A percentile compares a stretch with the other conserved stretches of the same genome.
Conservation (phyloP, 2,113 vertebrate species). For the Nycticryphes semicollaris region DNA sequence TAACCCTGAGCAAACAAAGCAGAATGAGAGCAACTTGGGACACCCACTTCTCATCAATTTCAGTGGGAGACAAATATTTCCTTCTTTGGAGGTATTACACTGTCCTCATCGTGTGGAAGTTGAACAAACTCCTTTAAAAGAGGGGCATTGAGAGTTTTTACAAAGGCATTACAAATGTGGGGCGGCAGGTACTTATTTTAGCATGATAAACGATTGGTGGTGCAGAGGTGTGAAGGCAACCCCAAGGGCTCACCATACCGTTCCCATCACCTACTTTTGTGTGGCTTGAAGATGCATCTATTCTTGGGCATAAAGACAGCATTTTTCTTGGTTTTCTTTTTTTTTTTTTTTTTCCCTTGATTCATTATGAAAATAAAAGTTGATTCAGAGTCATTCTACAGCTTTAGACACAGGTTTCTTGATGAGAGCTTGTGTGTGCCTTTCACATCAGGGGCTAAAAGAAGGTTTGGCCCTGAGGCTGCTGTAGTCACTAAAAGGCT, state of each 20-base stretch:
- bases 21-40: neutral
- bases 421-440: neutral
- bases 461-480: neutral
- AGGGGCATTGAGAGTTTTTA: neutral
- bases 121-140: neutral
- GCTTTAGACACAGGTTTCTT: neutral
- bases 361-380: neutral
- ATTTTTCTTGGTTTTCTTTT: too few species aligned
- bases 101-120: neutral
- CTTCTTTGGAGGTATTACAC: too few species aligned
- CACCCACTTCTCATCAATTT: too few species aligned
- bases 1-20: neutral
- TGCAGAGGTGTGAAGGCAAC: neutral
- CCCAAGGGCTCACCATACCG: neutral
- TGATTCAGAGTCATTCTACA: neutral
- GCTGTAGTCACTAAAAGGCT: neutral
- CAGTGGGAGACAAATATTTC: neutral
- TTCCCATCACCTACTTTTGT: neutral
- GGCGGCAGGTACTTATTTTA: neutral
- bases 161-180: neutral
- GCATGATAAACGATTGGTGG: neutral
- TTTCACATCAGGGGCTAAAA: neutral
- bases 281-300: neutral
- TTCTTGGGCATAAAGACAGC: neutral
- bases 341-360: too few species aligned